Conservation (phyloP, 2,797 vertebrate genomes). For the Gallinago nigripennis region DNA sequence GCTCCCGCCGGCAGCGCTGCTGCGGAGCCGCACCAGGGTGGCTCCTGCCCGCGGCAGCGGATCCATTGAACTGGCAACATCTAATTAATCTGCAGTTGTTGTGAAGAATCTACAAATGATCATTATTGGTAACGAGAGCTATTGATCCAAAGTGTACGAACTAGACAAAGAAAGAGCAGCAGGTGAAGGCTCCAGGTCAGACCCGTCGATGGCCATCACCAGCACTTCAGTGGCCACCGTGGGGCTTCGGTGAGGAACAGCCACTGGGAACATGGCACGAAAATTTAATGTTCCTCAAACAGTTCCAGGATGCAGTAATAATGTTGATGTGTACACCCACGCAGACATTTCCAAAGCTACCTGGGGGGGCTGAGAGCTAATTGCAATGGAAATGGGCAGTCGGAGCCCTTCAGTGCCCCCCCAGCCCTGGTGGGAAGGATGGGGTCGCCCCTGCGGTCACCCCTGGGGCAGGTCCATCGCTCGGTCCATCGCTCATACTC, state of each 20-base stretch:
- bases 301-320: conserved; percentile 8
- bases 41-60: neutral
- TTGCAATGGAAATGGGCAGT: conserved; percentile 18
- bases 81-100: neutral
- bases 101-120: neutral
- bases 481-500: neutral
- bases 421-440: fast-evolving
- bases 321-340: conserved; percentile 22
- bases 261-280: neutral
- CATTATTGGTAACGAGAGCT: neutral
- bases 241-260: neutral
- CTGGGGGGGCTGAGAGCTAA: neutral
- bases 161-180: neutral
- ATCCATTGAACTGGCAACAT: neutral
- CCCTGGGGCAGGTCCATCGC: neutral
- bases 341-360: neutral
- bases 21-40: neutral
- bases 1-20: fast-evolving
- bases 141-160: conserved; percentile 6
- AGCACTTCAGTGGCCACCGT: neutral
- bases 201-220: neutral
- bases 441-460: neutral
- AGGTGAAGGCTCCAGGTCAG: neutral
- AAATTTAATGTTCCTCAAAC: conserved; percentile 50
- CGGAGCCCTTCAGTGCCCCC: neutral